phyloP scores from a whole-genome alignment of 2,888 invertebrate genomes.

The Drosophila algonquin region DNA sequence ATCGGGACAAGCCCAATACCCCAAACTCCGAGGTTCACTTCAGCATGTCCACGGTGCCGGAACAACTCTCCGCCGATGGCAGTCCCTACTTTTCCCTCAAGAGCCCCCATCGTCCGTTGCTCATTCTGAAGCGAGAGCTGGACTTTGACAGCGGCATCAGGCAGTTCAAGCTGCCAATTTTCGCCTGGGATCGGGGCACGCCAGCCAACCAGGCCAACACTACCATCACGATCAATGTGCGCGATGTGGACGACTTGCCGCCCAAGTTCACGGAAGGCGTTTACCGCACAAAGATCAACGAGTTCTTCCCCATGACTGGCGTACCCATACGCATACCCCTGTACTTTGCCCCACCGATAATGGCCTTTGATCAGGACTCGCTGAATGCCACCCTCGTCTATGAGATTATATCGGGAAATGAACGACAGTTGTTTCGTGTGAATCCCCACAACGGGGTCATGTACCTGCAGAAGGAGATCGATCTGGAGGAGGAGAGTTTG shows the following conservation, averaged over 20 bases:
- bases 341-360: slow-evolving; percentile 89
- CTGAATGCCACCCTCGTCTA: slow-evolving; percentile 90
- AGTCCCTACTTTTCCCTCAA: slow-evolving; percentile 88
- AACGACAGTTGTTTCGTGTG: slow-evolving; percentile 89
- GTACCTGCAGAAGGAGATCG: slow-evolving; percentile 91
- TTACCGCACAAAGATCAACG: slow-evolving; percentile 91
- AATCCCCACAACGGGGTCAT: slow-evolving; percentile 90
- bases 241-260: slow-evolving; percentile 92
- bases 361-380: slow-evolving; percentile 92
- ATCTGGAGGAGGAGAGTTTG: slow-evolving; percentile 90
- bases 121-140: slow-evolving; percentile 89
- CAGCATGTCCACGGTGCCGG: slow-evolving; percentile 87
- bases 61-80: slow-evolving; percentile 80
- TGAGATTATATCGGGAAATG: slow-evolving; percentile 92
- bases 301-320: slow-evolving; percentile 91
- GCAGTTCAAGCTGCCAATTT: slow-evolving; percentile 89
- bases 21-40: slow-evolving; percentile 94
- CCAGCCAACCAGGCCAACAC: slow-evolving; percentile 90
- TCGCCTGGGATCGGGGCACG: slow-evolving; percentile 92
- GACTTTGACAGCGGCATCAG: slow-evolving; percentile 93
- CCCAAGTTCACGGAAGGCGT: slow-evolving; percentile 92
- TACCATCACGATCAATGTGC: slow-evolving; percentile 88
- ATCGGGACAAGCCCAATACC: slow-evolving; percentile 94
- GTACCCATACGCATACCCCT: slow-evolving; percentile 89
- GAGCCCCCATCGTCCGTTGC: slow-evolving; percentile 90